Evolutionary conservation across 1,140 invertebrate species (phyloP), one percentile per base, ranked within the genome.

Genomic region (Tetragnatha versicolor): DNA sequence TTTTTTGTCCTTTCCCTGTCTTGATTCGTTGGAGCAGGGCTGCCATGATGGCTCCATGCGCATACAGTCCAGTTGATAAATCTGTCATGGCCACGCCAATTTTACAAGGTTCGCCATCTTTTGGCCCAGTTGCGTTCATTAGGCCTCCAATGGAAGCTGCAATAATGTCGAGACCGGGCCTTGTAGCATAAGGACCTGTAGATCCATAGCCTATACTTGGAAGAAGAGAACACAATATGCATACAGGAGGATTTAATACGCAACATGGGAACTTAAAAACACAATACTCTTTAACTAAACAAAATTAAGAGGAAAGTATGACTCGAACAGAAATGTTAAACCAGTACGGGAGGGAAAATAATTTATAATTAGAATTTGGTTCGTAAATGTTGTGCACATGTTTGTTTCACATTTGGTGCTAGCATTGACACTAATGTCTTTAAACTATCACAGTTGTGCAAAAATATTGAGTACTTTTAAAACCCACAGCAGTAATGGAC

Each of bases 151-250:
- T 88, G 0, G 95, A 97, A 9, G 95, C 91, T 14, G 95, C 95
- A 81, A 98, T 96, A 0, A 98, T 93, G 88, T 99, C 97, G 87
- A 98, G 98, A 68, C 97, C 97, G 25, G 95, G 93, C 83, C 92
- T 91, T 60, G 90, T 88, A 3, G 88, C 86, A 87, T 98, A 98
- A 0, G 95, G 95, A 1, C 97, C 97, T 55, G 89, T 87, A 1
- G 90, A 88, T 0, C 97, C 97, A 86, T 93, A 99, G 0, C 96
- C 88, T 88, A 45, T 12, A 81, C 63, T 75, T 68, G 25, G 55
- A 70, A 49, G 6, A 29, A 25, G 1, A 5, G 27, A 12, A 63
- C 25, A 65, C 9, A 37, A 3, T 53, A 53, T n/a, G n/a, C n/a
- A n/a, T n/a, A n/a, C n/a, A n/a, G n/a, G n/a, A n/a, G n/a, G n/a